Evolutionary conservation across 2,113 vertebrate species (phyloP).

Genomic region (Microcebus ravelobensis): DNA sequence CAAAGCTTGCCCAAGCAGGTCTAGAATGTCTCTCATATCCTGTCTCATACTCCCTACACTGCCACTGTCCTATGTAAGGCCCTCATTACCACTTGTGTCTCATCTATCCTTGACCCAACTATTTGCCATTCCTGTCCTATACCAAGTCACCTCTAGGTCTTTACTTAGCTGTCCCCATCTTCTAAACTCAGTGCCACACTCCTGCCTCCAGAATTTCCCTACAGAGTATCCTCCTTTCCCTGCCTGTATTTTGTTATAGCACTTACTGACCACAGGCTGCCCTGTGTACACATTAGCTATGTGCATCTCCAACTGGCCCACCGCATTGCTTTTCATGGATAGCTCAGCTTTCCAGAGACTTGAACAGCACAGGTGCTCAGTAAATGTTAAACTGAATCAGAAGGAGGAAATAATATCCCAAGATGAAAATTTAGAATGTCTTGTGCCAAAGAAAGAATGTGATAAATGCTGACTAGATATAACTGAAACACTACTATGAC

Average conservation of each 20-base stretch:
- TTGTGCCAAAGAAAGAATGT: neutral
- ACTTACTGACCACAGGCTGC: neutral
- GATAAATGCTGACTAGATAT: neutral
- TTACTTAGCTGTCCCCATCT: neutral
- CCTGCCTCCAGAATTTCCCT: neutral
- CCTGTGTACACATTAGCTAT: neutral
- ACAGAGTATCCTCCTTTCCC: neutral
- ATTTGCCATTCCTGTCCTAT: neutral
- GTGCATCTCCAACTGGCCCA: neutral
- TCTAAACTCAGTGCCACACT: neutral
- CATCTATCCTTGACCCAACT: neutral
- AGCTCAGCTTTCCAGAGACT: neutral
- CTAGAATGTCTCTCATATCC: neutral
- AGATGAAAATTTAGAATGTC: slow-evolving; percentile 27
- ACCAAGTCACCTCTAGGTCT: neutral
- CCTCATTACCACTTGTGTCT: neutral
- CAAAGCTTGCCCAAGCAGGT: neutral
- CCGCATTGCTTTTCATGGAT: neutral
- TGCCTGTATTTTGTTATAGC: neutral
- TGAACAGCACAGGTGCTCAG: neutral
- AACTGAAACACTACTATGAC: neutral
- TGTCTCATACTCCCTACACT: neutral
- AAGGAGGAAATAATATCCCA: neutral
- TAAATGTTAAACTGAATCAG: slow-evolving; percentile 9
- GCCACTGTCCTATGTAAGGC: neutral